Evolutionary conservation across 2,797 vertebrate genomes (phyloP), one percentile per base, ranked within the genome.

Genomic region (Phataginus tetradactyla): DNA sequence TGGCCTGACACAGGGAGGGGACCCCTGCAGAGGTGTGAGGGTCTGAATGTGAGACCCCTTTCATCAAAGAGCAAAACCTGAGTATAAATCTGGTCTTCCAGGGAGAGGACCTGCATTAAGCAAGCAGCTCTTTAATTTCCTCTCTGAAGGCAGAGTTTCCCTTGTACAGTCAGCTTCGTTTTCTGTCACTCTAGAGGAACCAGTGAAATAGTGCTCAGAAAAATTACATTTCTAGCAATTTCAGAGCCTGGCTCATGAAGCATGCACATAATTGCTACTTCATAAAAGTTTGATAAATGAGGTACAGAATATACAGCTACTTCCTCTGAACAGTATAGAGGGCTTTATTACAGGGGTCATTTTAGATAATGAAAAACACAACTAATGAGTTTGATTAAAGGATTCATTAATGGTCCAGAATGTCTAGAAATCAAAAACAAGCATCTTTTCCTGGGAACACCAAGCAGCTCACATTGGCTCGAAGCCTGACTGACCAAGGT

Each of bases 181-280:
- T 97, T 94, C 89, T 89, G 89, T 97, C 96, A 93, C 96, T 98
- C 11, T 80, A 94, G 71, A 98, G 93, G 64, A 8, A 81, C 86
- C 94, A 20, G 57, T 96, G 95, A 97, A 98, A 97, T 96, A 98
- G 66, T 96, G 42, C 64, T 95, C 95, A 59, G 90, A 97, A 97
- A 97, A 98, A 95, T 77, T 93, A 95, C 59, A 96, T 57, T 96
- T 88, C 97, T 34, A 37, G 85, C 85, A 78, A 95, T 94, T 95
- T 96, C 86, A 95, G 92, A 94, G 53, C 95, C 86, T 66, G 37
- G 85, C 17, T 37, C 66, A 72, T 27, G 59, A 12, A 94, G 63
- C 61, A 84, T 55, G 86, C 42, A 59, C 4, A 1, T 93, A 75
- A 75, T 63, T 97, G 84, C 86, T 97, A 79, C 66, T 97, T 90